Evolutionary conservation across 2,797 vertebrate genomes (phyloP), one percentile per base, ranked within the genome.

Genomic region (Pipistrellus pipistrellus): DNA sequence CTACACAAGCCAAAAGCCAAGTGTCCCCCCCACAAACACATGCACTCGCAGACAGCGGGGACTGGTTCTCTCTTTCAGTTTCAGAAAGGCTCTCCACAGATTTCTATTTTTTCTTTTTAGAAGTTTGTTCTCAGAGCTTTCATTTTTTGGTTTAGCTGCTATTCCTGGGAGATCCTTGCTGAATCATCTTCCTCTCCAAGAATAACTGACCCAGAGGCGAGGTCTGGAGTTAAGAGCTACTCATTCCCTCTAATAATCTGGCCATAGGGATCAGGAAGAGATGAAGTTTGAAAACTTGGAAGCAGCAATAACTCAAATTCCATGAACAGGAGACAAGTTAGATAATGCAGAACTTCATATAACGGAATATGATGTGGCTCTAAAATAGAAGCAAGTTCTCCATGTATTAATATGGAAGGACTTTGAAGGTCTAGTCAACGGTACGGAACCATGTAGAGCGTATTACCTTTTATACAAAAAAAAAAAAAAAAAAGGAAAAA

Each of bases 51-150:
- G 0, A 23, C 13, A 7, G 20, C 11, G 23, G 21, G 2, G 57
- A 55, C 25, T 62, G n/a, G 27, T 41, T 62, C 15, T 46, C 10
- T 80, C 66, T 77, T 82, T 75, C 53, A 35, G 76, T 17, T 46
- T 85, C 57, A 35, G 62, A 46, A 87, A 51, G 32, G 21, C 6
- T 71, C 68, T 90, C 73, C 12, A 64, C 25, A 21, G 46, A 84
- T 30, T 77, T 46, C 21, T 9, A 11, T 57, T 86, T 78, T 84
- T 48, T 76, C 35, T 91, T 83, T 87, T 51, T 6, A 88, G 12
- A 82, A 88, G 35, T 87, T 62, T 91, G 59, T 85, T 93, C 68
- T 94, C 25, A 77, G 18, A 95, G 30, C 59, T 90, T 90, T 85
- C 41, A 14, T 46, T 86, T 94, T 84, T 64, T 64, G 20, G 48